phyloP scores from a whole-genome alignment of 2,113 vertebrate species.

The Conger conger region DNA sequence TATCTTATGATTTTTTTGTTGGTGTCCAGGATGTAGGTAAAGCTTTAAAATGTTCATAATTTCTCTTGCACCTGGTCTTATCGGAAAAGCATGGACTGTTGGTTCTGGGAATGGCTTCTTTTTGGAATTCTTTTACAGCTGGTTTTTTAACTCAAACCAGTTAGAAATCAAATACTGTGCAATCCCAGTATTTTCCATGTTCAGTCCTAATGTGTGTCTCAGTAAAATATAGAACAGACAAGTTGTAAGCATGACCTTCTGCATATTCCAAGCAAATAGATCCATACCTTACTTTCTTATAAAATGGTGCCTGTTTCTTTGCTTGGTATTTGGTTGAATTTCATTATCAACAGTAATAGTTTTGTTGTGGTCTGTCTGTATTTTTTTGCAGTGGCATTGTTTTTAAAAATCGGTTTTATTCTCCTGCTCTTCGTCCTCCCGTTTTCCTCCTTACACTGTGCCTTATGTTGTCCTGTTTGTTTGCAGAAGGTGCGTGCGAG shows the following conservation, averaged over 20 bases:
- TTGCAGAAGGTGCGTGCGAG: conserved; percentile 67
- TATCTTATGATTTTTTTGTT: conserved; percentile 47
- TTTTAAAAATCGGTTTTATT: conserved; percentile 46
- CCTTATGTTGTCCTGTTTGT: conserved; percentile 62
- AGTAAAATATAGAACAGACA: not conserved
- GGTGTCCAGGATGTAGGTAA: conserved; percentile 75
- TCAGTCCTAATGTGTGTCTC: not conserved
- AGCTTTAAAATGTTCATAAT: conserved; percentile 45
- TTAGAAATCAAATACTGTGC: not conserved
- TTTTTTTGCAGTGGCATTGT: conserved; percentile 32
- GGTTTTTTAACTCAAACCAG: conserved; percentile 19
- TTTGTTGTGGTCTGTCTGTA: conserved; percentile 45
- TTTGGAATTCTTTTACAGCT: conserved; percentile 28
- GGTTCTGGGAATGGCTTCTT: conserved; percentile 36
- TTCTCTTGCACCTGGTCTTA: conserved; percentile 35
- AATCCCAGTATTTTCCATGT: not conserved
- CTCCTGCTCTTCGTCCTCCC: conserved; percentile 56
- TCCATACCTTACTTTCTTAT: not conserved
- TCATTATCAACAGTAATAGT: conserved; percentile 33
- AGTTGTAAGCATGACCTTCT: not conserved
- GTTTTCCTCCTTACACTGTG: conserved; percentile 51
- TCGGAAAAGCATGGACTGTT: conserved; percentile 40
- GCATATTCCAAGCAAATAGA: not conserved
- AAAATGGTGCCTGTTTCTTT: conserved; percentile 29
- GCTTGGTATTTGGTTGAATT: conserved; percentile 43